Percentiles rank a stretch among this genome's conserved stretches.
phyloP scores from a whole-genome alignment of 2,113 vertebrate species.

The Probosciger aterrimus region DNA sequence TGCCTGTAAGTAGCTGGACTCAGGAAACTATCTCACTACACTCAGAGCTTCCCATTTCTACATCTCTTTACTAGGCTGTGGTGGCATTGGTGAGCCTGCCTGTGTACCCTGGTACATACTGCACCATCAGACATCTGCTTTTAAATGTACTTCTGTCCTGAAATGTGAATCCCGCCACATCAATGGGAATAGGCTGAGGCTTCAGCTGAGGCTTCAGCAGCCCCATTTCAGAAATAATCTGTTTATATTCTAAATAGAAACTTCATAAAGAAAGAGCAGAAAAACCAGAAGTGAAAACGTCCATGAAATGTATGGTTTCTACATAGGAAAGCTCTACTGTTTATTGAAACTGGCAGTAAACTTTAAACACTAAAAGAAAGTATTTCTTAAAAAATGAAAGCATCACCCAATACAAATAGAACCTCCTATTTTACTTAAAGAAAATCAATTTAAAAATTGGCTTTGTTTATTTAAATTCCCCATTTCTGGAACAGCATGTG shows the following conservation, averaged over 20 bases:
- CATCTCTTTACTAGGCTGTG: neutral
- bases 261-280: neutral
- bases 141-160: neutral
- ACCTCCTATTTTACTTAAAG: constrained; percentile 16
- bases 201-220: neutral
- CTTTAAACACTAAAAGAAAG: constrained; percentile 24
- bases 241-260: neutral
- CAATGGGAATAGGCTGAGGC: neutral
- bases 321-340: constrained; percentile 26
- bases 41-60: neutral
- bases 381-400: constrained; percentile 50
- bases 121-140: neutral
- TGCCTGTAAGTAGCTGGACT: neutral
- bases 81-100: neutral
- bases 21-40: neutral
- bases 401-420: constrained; percentile 28
- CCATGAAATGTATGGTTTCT: neutral
- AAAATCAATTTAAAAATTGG: constrained; percentile 1
- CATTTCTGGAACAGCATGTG: neutral
- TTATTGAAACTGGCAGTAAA: constrained; percentile 56
- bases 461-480: constrained; percentile 32
- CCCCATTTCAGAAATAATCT: neutral
- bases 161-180: neutral
- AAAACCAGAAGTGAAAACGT: constrained; percentile 3
- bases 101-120: neutral